Conservation (phyloP, 2,888 invertebrate genomes). For the Harpagoxenus sublaevis region DNA sequence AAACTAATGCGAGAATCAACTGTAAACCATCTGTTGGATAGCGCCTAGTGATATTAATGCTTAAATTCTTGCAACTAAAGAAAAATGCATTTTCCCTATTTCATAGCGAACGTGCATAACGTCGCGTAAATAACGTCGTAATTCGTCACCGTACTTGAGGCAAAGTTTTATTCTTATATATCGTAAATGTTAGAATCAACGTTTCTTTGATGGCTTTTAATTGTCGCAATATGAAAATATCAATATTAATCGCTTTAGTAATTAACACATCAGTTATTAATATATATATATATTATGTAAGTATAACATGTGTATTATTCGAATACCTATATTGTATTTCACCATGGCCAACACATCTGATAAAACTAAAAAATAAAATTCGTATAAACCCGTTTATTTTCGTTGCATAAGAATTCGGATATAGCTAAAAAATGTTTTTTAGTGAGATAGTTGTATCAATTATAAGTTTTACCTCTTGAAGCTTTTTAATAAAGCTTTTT, state of each 20-base stretch:
- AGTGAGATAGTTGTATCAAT: not conserved
- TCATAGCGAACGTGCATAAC: not conserved
- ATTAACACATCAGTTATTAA: not conserved
- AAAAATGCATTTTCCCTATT: slow-evolving; percentile 34
- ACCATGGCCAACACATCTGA: not conserved
- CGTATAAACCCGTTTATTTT: not conserved
- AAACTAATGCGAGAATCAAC: slow-evolving; percentile 52
- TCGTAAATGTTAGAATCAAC: not conserved
- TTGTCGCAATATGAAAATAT: not conserved
- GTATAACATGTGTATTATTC: not conserved
- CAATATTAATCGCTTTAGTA: not conserved
- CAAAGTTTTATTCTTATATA: not conserved
- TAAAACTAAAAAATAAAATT: slow-evolving; percentile 15
- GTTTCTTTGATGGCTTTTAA: not conserved
- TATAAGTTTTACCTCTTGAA: not conserved
- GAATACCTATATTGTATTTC: not conserved
- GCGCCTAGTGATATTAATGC: slow-evolving; percentile 49
- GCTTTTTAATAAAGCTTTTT: not conserved
- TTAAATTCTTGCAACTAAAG: slow-evolving; percentile 38
- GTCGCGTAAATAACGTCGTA: not conserved
- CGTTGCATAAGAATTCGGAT: not conserved
- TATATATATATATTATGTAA: not conserved
- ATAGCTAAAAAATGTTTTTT: not conserved
- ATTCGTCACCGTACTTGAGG: not conserved
- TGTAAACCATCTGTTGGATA: slow-evolving; percentile 55